Base-by-base conservation (phyloP, 2,888 invertebrate species). In the Coenonympha glycerion region DNA sequence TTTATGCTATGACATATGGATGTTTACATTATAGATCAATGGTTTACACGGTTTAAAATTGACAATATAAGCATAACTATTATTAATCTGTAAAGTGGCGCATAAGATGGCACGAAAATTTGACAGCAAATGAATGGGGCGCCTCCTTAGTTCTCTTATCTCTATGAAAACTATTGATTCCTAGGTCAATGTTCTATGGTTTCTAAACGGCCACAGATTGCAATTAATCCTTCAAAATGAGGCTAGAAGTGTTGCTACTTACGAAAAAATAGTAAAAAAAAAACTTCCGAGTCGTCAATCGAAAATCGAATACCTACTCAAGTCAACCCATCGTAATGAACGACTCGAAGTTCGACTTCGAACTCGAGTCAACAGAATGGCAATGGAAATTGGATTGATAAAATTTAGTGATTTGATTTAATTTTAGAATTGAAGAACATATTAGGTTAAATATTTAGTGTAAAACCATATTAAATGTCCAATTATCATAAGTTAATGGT, bases 381-480 rank as follows among this genome's bases (percentile, higher is more conserved):
- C 28, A 83, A 83, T 85, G 82, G 78, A 73, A 79, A 80, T 79
- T 52, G 51, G 73, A 71, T 73, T 59, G 53, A 51, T 59, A 53
- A 72, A 75, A 73, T 73, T 75, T 78, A 71, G 63, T 79, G 76
- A 72, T 76, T 76, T 79, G 76, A 72, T 76, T 76, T 73, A 65
- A 60, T 62, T 62, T 62, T 65, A 71, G 63, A 55, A 56, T 49
- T 49, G 53, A 56, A 46, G 51, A 59, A 58, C 55, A 55, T 54
- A 50, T 56, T 63, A 61, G 60, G 49, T 54, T 62, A 63, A 61
- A 53, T 58, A 60, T 55, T 55, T 57, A 61, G 66, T 65, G 61
- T 56, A 60, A 62, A 56, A 53, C 48, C 52, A 57, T 47, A 58
- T 59, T 61, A 58, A 57, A 62, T 64, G 61, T 62, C 55, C 56